phyloP scores from a whole-genome alignment of 2,113 vertebrate species.

The Dicerorhinus sumatrensis region DNA sequence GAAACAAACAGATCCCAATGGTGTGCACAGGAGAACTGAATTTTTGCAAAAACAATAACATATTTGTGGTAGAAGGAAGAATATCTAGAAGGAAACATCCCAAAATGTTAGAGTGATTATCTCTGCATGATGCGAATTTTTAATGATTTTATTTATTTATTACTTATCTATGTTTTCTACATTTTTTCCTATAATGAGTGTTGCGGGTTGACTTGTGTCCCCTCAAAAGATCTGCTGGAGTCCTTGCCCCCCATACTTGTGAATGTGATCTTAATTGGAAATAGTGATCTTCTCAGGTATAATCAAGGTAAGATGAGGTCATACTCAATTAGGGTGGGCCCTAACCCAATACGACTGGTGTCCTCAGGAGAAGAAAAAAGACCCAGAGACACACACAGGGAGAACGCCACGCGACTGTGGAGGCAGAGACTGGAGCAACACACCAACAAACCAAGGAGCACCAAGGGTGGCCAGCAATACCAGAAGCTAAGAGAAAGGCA shows the following conservation, averaged over 20 bases:
- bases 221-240: background rate
- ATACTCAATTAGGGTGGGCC: background rate
- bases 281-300: background rate
- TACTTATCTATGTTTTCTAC: background rate
- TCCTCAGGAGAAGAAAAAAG: background rate
- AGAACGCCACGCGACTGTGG: accelerated
- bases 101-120: background rate
- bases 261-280: background rate
- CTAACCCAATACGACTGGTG: background rate
- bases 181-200: background rate
- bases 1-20: background rate
- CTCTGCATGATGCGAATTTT: background rate
- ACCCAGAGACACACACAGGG: background rate
- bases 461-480: background rate
- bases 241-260: background rate
- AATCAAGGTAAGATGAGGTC: background rate
- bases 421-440: accelerated
- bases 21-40: background rate
- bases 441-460: too few relatives aligned
- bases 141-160: background rate
- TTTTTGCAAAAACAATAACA: background rate
- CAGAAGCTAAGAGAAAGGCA: accelerated
- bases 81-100: background rate
- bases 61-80: background rate
- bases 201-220: background rate